Base-by-base conservation (phyloP, 2,797 vertebrate species). In the Epinephelus coioides region DNA sequence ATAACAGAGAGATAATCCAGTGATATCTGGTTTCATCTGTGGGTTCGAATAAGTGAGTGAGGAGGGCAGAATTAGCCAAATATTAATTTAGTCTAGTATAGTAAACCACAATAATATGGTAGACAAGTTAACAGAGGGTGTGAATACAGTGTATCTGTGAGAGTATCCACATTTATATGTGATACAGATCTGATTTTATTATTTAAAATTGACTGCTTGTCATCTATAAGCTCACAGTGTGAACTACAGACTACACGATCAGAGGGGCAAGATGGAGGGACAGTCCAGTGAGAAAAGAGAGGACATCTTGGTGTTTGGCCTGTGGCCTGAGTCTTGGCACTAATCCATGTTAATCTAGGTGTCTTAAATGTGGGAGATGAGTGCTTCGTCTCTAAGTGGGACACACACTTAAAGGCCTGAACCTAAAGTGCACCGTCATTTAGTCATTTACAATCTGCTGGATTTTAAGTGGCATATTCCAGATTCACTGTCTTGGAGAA, bases 341-440 rank as follows among this genome's bases (percentile, higher is more conserved):
- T 95, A 94, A 94, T 95, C 94, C 94, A 94, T 76, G 89, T 94
- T 94, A 94, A 95, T 95, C 94, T 94, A 93, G 80, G 85, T 92
- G 92, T 90, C 91, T 94, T 93, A 94, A 91, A 90, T 92, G 93
- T 89, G 86, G 83, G 80, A 91, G 92, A 93, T 92, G 90, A 94
- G 86, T 81, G 78, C 82, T 78, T 87, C 88, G 60, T 81, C 82
- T 86, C 81, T 91, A 93, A 92, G 77, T 91, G 92, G 92, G 91
- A 89, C 92, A 91, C 85, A 85, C 86, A 85, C 76, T 91, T 89
- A 89, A 90, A 88, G 81, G 64, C 71, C 81, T 85, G 76, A 86
- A 88, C 69, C 71, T 87, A 65, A 89, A 92, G 73, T 88, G 85
- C 68, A 77, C 85, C 88, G 76, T 88, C 73, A 83, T 83, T 84